A percentile compares a stretch with the other conserved stretches of the same genome.
Conservation (phyloP, 2,888 invertebrate species). For the Prostheceraeus crozeri region DNA sequence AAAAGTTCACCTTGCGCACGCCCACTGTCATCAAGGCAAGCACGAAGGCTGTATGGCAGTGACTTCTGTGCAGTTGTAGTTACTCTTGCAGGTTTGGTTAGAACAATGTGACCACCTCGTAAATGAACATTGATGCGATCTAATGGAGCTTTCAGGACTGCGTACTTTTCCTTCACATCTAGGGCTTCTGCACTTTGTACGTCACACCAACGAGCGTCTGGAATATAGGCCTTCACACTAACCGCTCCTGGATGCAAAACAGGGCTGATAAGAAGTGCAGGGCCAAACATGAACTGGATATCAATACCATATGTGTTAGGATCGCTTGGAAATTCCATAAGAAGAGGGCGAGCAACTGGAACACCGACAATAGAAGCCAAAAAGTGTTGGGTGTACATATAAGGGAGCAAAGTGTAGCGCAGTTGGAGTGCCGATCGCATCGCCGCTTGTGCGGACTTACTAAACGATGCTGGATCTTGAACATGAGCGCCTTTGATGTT, state of each 20-base stretch:
- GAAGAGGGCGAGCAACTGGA: slow-evolving; percentile 48
- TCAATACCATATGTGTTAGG: slow-evolving; percentile 35
- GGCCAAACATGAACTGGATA: slow-evolving; percentile 45
- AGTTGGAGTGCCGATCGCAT: background rate
- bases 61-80: background rate
- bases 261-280: slow-evolving; percentile 44
- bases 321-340: slow-evolving; percentile 43
- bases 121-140: slow-evolving; percentile 64
- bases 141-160: slow-evolving; percentile 61
- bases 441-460: slow-evolving; percentile 62
- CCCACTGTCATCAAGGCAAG: background rate
- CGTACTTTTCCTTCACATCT: background rate
- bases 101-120: slow-evolving; percentile 67
- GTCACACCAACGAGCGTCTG: slow-evolving; percentile 21
- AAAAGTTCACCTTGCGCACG: background rate
- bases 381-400: slow-evolving; percentile 58
- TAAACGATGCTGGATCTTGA: slow-evolving; percentile 75
- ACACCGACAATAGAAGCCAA: slow-evolving; percentile 46
- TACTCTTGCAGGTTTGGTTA: slow-evolving; percentile 56
- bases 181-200: background rate
- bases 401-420: slow-evolving; percentile 56
- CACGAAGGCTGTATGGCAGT: background rate
- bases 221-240: slow-evolving; percentile 28
- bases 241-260: slow-evolving; percentile 4
- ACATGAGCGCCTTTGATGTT: slow-evolving; percentile 55